A percentile compares a stretch with the other conserved stretches of the same genome.
Evolutionary conservation across 2,797 vertebrate genomes (phyloP).

Genomic region (Arrhamphus sclerolepis): DNA sequence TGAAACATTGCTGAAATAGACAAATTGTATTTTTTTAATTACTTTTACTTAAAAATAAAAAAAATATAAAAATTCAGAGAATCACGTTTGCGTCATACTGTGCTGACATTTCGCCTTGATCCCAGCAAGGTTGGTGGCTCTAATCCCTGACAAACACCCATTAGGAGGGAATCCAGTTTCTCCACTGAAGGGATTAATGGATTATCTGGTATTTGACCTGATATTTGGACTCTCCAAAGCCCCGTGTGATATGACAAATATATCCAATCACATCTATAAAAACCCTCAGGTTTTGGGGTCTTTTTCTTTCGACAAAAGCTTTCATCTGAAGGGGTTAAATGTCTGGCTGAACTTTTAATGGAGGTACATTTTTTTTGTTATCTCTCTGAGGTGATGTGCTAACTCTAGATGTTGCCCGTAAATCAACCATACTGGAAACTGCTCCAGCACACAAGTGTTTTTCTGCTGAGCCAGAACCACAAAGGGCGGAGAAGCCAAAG

Average conservation of each 20-base stretch:
- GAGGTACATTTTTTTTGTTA: background rate
- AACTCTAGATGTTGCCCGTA: slow-evolving; percentile 35
- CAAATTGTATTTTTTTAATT: too few relatives aligned
- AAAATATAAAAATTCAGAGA: too few relatives aligned
- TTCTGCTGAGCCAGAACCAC: slow-evolving; percentile 67
- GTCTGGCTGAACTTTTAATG: background rate
- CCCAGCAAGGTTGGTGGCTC: background rate
- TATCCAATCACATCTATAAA: slow-evolving; percentile 14
- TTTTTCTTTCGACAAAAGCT: too few relatives aligned
- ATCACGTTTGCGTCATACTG: too few relatives aligned
- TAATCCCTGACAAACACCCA: slow-evolving; percentile 12
- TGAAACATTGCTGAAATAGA: too few relatives aligned
- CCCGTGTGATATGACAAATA: slow-evolving; percentile 36
- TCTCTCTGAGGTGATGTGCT: slow-evolving; percentile 19
- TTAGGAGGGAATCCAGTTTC: slow-evolving; percentile 62
- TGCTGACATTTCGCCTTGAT: too few relatives aligned
- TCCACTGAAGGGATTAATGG: slow-evolving; percentile 59
- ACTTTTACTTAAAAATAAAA: too few relatives aligned
- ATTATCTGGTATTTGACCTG: slow-evolving; percentile 58
- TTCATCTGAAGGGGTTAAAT: too few relatives aligned
- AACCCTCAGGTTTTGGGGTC: too few relatives aligned
- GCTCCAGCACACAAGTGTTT: slow-evolving; percentile 42
- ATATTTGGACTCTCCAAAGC: slow-evolving; percentile 6
- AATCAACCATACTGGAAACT: slow-evolving; percentile 48
- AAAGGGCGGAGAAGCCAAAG: slow-evolving; percentile 68